Percentiles rank a stretch among this genome's conserved stretches.
Conservation (phyloP, 2,797 vertebrate genomes). For the Xiphorhynchus erythropygius region DNA sequence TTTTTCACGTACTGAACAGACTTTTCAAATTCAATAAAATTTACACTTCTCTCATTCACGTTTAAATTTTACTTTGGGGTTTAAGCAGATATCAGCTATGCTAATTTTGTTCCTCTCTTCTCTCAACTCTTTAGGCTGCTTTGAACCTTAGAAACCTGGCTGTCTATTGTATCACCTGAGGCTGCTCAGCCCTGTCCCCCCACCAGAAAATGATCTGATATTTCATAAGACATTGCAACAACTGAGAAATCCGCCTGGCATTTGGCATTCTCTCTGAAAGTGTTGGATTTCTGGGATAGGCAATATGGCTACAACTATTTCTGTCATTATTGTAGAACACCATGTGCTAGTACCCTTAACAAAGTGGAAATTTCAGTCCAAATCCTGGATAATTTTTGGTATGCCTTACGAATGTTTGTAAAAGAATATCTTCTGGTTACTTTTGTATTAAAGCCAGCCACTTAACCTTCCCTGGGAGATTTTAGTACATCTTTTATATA, state of each 20-base stretch:
- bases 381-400: not conserved
- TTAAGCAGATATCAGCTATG: not conserved
- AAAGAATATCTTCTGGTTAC: not conserved
- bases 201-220: not conserved
- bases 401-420: not conserved
- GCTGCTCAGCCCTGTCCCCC: not conserved
- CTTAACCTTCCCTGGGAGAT: not conserved
- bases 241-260: not conserved
- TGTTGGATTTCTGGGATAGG: not conserved
- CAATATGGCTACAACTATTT: constrained; percentile 49
- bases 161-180: not conserved
- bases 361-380: not conserved
- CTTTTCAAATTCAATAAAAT: not conserved
- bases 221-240: not conserved
- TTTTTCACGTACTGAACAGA: not conserved
- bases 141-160: not conserved
- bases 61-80: not conserved
- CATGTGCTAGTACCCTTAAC: constrained; percentile 16
- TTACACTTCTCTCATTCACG: not conserved
- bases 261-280: constrained; percentile 35
- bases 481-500: not conserved
- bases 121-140: not conserved
- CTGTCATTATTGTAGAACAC: constrained; percentile 39
- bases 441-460: not conserved
- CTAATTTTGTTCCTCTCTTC: not conserved